Evolutionary conservation across 2,113 vertebrate genomes (phyloP).

Genomic region (Notiomystis cincta): DNA sequence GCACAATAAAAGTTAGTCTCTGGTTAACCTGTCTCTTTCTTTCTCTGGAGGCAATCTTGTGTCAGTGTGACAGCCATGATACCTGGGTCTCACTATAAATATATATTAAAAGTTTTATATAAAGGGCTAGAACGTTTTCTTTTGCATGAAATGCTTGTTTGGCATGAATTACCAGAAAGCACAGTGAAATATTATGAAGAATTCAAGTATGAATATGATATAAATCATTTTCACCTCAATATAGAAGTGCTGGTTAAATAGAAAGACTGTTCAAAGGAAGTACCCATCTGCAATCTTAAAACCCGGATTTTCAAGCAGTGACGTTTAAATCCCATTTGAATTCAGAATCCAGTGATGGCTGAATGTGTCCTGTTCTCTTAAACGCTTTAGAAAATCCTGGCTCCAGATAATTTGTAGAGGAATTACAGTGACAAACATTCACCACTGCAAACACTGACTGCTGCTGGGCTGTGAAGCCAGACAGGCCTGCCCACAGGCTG

Average conservation of each 20-base stretch:
- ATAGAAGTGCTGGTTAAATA: neutral
- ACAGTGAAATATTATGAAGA: neutral
- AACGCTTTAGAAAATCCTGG: neutral
- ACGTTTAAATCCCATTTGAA: slow-evolving; percentile 26
- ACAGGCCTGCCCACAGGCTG: fast-evolving
- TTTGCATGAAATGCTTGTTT: neutral
- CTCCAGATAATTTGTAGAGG: neutral
- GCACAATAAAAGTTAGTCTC: slow-evolving; percentile 79
- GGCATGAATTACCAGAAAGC: neutral
- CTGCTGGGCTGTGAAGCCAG: neutral
- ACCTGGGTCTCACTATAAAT: neutral
- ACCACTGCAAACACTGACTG: fast-evolving
- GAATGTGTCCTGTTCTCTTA: neutral
- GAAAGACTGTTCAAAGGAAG: neutral
- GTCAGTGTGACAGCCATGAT: neutral
- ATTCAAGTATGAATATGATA: neutral
- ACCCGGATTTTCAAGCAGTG: slow-evolving; percentile 1
- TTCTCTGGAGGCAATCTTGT: neutral
- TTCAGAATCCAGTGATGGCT: neutral
- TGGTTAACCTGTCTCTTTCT: slow-evolving; percentile 26
- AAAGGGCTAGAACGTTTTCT: neutral
- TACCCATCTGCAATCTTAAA: neutral
- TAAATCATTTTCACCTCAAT: neutral
- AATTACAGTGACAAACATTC: neutral
- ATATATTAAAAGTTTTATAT: neutral